Evolutionary conservation across 1,140 invertebrate genomes (phyloP).

Genomic region (Sycobia sp.): DNA sequence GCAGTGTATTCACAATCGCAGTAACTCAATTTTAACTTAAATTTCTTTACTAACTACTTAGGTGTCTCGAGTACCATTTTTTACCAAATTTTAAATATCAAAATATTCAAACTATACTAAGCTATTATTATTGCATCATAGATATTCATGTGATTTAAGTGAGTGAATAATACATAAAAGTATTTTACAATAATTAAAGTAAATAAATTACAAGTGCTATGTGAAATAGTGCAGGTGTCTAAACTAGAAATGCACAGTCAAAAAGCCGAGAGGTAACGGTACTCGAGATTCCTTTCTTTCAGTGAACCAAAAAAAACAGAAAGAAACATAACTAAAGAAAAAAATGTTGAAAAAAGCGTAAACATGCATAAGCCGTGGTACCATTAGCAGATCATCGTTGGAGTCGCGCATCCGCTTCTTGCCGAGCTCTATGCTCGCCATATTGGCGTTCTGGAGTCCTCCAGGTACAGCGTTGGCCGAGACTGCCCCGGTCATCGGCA

Average conservation of each 20-base stretch:
- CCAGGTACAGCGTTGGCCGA: constrained; percentile 56
- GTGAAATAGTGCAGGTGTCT: too few species aligned
- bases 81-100: background rate
- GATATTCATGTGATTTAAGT: too few species aligned
- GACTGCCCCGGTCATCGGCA: constrained; percentile 57
- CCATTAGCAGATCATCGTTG: constrained; percentile 89
- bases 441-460: constrained; percentile 66
- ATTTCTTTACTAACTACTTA: constrained; percentile 42
- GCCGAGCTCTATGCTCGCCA: constrained; percentile 73
- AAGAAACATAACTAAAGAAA: too few species aligned
- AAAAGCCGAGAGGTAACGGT: too few species aligned
- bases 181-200: background rate
- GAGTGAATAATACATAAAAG: too few species aligned
- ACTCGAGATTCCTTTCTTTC: background rate
- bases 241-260: too few species aligned
- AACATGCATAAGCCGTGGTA: constrained; percentile 76
- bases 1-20: constrained; percentile 63
- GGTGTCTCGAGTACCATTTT: constrained; percentile 29
- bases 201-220: background rate
- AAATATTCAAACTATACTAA: background rate
- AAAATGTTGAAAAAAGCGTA: constrained; percentile 55
- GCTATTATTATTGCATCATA: too few species aligned
- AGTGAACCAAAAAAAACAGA: too few species aligned
- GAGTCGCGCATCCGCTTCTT: constrained; percentile 85
- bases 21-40: constrained; percentile 55